Base-by-base conservation (phyloP, 2,113 vertebrate genomes). In the Cranoglanis bouderius region DNA sequence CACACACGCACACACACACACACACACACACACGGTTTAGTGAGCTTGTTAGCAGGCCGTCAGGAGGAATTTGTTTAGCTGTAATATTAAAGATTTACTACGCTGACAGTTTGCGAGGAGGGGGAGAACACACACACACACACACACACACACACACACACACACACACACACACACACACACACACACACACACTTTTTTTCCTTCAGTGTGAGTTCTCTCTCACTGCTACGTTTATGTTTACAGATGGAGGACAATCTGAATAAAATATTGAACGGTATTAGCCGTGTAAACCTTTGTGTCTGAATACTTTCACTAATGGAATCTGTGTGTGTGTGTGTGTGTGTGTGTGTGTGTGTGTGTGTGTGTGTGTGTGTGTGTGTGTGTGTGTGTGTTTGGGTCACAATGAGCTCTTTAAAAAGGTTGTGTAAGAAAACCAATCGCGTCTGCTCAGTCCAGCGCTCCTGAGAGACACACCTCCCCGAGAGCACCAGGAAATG, bases 21-120 rank as follows among this genome's bases (percentile, higher is more conserved):
- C 24, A 61, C 7, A 61, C 59, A 61, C 59, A 61, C 59, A 61
- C 24, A 61, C 65, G 8, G 59, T 26, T 61, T 10, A 61, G 24
- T 61, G 59, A 61, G 59, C 59, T 61, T 61, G 26, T 61, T 61
- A 61, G 59, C 59, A 61, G 59, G 59, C 59, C 8, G 59, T 61
- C 59, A 61, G 59, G 24, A 61, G 59, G 59, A 65, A 65, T 65
- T 65, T n/a, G 61, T 4, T 65, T 65, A 65, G 61, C 61, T 65
- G 61, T 65, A 65, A 65, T 65, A 65, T 65, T 65, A 65, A 65
- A 29, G 61, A n/a, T 65, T 65, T 65, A n/a, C 61, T 65, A 65
- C 2, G 10, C 61, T 65, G 26, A 65, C 61, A 12, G 26, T 65
- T 65, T 29, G 10, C 12, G 26, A 12, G 26, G 29, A 65, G 26